Conservation (phyloP, 2,888 invertebrate species). For the Drosophila mimetica region DNA sequence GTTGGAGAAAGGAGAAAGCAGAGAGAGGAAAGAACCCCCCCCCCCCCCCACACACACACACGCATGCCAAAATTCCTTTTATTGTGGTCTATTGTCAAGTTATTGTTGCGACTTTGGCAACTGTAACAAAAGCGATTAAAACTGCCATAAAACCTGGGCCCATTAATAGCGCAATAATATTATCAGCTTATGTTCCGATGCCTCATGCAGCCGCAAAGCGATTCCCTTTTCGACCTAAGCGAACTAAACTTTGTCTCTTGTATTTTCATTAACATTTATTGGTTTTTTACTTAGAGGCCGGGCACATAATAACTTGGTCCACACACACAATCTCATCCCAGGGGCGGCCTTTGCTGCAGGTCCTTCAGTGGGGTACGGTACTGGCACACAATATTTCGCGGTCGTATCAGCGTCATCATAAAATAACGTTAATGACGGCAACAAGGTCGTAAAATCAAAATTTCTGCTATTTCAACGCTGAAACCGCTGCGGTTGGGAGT, state of each 20-base stretch:
- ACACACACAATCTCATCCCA: neutral
- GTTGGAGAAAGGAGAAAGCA: neutral
- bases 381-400: slow-evolving; percentile 71
- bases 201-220: slow-evolving; percentile 50
- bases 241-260: slow-evolving; percentile 77
- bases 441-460: slow-evolving; percentile 81
- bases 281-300: slow-evolving; percentile 74
- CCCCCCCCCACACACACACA: slow-evolving; percentile 15
- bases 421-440: slow-evolving; percentile 81
- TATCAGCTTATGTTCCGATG: slow-evolving; percentile 78
- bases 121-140: slow-evolving; percentile 82
- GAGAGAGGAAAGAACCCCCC: neutral
- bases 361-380: too few relatives aligned
- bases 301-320: slow-evolving; percentile 62
- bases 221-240: slow-evolving; percentile 7
- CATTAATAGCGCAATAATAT: slow-evolving; percentile 81
- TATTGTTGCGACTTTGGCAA: slow-evolving; percentile 75
- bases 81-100: slow-evolving; percentile 67
- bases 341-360: slow-evolving; percentile 52
- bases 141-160: slow-evolving; percentile 79
- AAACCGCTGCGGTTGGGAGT: slow-evolving; percentile 61
- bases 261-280: slow-evolving; percentile 82
- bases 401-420: slow-evolving; percentile 79
- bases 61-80: slow-evolving; percentile 64
- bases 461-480: slow-evolving; percentile 73